Conservation (phyloP, 2,888 invertebrate species). For the Iselma pallidipennis region DNA sequence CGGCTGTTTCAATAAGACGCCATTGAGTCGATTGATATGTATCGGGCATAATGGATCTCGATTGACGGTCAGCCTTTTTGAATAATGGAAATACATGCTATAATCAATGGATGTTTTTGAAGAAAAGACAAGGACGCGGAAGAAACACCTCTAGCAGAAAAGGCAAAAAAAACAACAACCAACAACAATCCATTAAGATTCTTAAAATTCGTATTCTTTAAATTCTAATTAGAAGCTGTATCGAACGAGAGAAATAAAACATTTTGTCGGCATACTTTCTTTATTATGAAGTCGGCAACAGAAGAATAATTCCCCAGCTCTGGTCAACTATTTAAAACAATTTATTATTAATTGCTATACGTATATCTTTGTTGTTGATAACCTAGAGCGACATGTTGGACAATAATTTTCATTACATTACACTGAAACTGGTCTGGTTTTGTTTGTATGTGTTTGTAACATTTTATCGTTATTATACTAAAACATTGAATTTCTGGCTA, state of each 20-base stretch:
- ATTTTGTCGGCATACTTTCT: background rate
- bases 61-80: conserved; percentile 22
- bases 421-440: background rate
- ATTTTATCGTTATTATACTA: background rate
- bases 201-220: too few species aligned
- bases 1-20: conserved; percentile 15
- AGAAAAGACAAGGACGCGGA: background rate
- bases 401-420: conserved; percentile 19
- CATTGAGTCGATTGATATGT: background rate
- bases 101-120: conserved; percentile 7
- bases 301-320: too few species aligned
- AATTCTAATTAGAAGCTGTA: too few species aligned
- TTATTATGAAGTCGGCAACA: background rate
- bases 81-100: conserved; percentile 27
- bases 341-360: conserved; percentile 41
- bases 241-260: too few species aligned
- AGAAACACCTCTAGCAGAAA: background rate
- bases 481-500: background rate
- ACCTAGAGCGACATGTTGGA: conserved; percentile 21
- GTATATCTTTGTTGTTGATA: conserved; percentile 20
- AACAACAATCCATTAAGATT: background rate
- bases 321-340: conserved; percentile 43
- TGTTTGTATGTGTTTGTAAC: background rate
- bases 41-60: background rate
- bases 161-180: too few species aligned